Conservation (phyloP, 2,797 vertebrate species). For the Percopsis omiscomaycus region DNA sequence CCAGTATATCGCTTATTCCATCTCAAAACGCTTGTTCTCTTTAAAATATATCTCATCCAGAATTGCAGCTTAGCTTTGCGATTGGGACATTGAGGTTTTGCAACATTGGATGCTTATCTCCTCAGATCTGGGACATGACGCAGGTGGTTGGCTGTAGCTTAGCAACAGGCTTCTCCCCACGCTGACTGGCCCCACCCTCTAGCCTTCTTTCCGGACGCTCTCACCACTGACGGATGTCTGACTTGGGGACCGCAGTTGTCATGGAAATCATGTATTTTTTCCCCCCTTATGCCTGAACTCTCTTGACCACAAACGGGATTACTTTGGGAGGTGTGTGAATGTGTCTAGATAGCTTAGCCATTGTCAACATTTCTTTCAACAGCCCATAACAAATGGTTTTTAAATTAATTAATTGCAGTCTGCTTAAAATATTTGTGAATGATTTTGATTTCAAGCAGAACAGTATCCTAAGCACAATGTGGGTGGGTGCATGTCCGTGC, state of each 20-base stretch:
- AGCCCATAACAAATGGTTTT: slow-evolving; percentile 19
- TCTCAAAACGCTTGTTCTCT: neutral
- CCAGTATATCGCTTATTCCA: neutral
- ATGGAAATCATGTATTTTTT: slow-evolving; percentile 68
- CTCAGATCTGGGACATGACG: slow-evolving; percentile 96
- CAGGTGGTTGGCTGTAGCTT: slow-evolving; percentile 94
- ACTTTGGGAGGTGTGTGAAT: neutral
- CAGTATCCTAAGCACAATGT: slow-evolving; percentile 66
- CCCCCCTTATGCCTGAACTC: slow-evolving; percentile 36
- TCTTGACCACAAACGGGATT: slow-evolving; percentile 40
- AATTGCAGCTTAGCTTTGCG: slow-evolving; percentile 13
- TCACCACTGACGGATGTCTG: slow-evolving; percentile 34
- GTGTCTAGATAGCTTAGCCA: neutral
- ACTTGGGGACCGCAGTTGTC: slow-evolving; percentile 46
- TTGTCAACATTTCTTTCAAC: slow-evolving; percentile 28
- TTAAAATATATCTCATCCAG: neutral
- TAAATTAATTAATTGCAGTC: slow-evolving; percentile 27
- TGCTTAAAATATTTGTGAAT: slow-evolving; percentile 19
- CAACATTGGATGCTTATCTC: slow-evolving; percentile 47
- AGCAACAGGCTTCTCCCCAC: slow-evolving; percentile 89
- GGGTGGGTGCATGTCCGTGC: slow-evolving; percentile 13
- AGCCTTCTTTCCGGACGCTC: slow-evolving; percentile 30
- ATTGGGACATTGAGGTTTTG: neutral
- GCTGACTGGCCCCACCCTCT: slow-evolving; percentile 74
- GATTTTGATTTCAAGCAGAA: slow-evolving; percentile 29